These are phyloP conservation scores for Heliothis peltigera DNA, from an alignment of 2,888 invertebrate genomes.

Conservation along the genomic window DNA sequence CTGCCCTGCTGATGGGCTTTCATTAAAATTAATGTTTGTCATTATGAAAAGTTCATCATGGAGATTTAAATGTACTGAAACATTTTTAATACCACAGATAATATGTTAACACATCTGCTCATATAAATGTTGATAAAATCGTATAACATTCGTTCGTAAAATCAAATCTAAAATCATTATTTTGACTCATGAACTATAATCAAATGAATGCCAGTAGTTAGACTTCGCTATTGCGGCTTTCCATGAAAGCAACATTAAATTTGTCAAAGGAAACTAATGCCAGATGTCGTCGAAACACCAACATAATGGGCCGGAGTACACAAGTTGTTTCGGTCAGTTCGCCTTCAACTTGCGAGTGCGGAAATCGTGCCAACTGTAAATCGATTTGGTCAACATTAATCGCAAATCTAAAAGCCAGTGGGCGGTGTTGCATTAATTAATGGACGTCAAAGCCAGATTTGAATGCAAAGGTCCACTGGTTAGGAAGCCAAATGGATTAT, in stretches of 20 bases:
- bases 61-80: constrained; percentile 4
- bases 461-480: constrained; percentile 72
- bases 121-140: too few species aligned
- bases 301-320: constrained; percentile 12
- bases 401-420: constrained; percentile 56
- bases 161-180: too few species aligned
- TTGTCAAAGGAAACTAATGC: not conserved
- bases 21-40: constrained; percentile 18
- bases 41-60: constrained; percentile 26
- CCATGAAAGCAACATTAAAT: not conserved
- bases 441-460: constrained; percentile 75
- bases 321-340: constrained; percentile 34
- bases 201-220: too few species aligned
- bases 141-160: too few species aligned
- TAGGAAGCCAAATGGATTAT: constrained; percentile 56
- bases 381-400: constrained; percentile 49
- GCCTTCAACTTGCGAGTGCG: constrained; percentile 29
- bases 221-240: too few species aligned
- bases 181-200: too few species aligned
- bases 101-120: too few species aligned
- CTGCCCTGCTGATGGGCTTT: constrained; percentile 25
- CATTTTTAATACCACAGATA: too few species aligned
- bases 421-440: constrained; percentile 80
- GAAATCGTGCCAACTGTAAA: constrained; percentile 44
- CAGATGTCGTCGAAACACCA: not conserved